Base-by-base conservation (phyloP, 2,888 invertebrate species). In the Eugnorisma glareosa region DNA sequence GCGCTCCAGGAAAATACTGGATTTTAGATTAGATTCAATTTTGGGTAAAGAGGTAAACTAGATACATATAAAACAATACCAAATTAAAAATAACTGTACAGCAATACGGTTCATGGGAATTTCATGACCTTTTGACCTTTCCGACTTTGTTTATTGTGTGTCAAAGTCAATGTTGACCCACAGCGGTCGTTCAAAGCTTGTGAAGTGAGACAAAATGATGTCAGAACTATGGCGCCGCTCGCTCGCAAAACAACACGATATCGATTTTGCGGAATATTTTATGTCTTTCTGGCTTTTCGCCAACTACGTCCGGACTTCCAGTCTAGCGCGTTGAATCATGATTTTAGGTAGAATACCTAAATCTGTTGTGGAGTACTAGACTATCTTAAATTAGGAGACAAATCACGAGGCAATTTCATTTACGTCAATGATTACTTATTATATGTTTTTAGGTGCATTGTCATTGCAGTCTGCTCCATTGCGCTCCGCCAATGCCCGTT, bases 201-300 rank as follows among this genome's bases (percentile, higher is more conserved):
- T 63, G 54, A 67, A 74, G 35, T n/a, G 48, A 67, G 35, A 61
- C 45, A 71, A 40, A 61, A 77, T 86, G 77, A 82, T 74, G 75
- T 82, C 79, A 84, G 67, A 51, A n/a, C 51, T 40, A 67, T 79
- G 79, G 79, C 80, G 84, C 80, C 83, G 45, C 8, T 48, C 63
- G 63, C 43, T 48, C 63, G 63, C 43, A 63, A 79, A 69, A 70
- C 37, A 21, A 73, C 79, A 69, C n/a, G 43, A 15, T 67, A 82
- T 82, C 67, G 82, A 84, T 82, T 78, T 83, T 37, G 59, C 57
- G 48, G 54, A 82, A 83, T 72, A 83, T 69, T 81, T 81, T 61
- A 24, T 43, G 67, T 45, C 64, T 40, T 61, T 8, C 51, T 81
- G 81, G 81, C 78, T 18, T 51, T 64, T n/a, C 3, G 77, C 81